phyloP scores from a whole-genome alignment of 2,888 invertebrate genomes.

The Cerastis rubricosa region DNA sequence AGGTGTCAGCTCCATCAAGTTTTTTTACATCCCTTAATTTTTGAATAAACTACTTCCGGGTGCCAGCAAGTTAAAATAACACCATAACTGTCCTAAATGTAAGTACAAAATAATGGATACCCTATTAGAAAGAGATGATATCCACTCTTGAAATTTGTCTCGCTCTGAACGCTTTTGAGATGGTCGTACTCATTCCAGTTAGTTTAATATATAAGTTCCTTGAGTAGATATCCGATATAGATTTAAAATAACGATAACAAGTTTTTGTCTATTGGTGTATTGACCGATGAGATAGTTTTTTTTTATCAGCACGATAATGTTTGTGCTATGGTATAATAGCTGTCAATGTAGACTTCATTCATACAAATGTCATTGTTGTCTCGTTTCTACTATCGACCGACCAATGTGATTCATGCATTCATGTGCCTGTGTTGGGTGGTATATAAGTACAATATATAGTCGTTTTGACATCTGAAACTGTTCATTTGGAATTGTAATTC shows the following conservation, averaged over 20 bases:
- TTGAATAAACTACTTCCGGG: too few relatives aligned
- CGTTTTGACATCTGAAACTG: constrained; percentile 58
- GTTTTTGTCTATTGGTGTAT: constrained; percentile 3
- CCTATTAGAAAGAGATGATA: too few relatives aligned
- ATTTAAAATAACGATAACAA: constrained; percentile 28
- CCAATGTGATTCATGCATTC: constrained; percentile 50
- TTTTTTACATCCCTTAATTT: too few relatives aligned
- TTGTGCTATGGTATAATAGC: background rate
- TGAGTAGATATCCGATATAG: too few relatives aligned
- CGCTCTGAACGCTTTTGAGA: too few relatives aligned
- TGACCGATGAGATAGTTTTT: background rate
- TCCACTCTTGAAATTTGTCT: too few relatives aligned
- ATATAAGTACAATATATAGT: constrained; percentile 58
- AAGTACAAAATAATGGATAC: too few relatives aligned
- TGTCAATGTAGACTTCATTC: constrained; percentile 13
- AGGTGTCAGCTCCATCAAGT: too few relatives aligned
- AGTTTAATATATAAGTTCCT: too few relatives aligned
- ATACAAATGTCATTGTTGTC: background rate
- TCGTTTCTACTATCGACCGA: constrained; percentile 35
- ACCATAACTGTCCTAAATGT: too few relatives aligned
- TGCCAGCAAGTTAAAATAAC: too few relatives aligned
- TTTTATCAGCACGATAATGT: background rate
- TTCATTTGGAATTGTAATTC: constrained; percentile 68
- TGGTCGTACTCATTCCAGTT: too few relatives aligned
- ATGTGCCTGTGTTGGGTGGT: constrained; percentile 41